Evolutionary conservation across 1,140 invertebrate species (phyloP), one percentile per base, ranked within the genome.

Genomic region (Pectinophora gossypiella): DNA sequence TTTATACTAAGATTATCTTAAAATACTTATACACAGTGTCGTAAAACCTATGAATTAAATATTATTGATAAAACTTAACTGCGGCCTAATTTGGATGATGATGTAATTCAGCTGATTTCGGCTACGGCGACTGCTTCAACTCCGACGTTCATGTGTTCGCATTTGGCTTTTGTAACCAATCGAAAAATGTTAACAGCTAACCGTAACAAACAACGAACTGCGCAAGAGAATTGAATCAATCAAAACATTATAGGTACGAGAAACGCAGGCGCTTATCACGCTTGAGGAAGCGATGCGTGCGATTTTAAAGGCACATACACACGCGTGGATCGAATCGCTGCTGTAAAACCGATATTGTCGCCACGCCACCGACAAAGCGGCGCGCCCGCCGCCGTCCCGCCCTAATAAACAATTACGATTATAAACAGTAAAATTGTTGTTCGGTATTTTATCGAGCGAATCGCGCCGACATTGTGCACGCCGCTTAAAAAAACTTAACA

Each of bases 351-450:
- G 58, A 59, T 7, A 56, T 58, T 70, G 68, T 65, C 56, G 72
- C 50, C 47, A 48, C 48, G 40, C 50, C 12, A 15, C 62, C 70
- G 64, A 74, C 76, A 77, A 76, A 80, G 72, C 51, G 19, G 51
- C 53, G 56, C 61, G 10, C 35, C 10, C 51, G 18, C 38, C 23
- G 43, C 55, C 56, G 54, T 32, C 51, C 56, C 61, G 60, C 57
- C 64, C 73, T 76, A 75, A 77, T 76, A 82, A 82, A 79, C 72
- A 79, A 82, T 82, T 76, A 78, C 64, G 58, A 56, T 63, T 72
- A 73, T 74, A 78, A 76, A 78, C 68, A 76, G 60, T 64, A 65
- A 73, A 74, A 72, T 73, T 62, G 61, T 63, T 65, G 73, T 64
- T 65, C 54, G 56, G 53, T 18, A 51, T 49, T 79, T 76, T 74